These are phyloP conservation scores for Melangyna quadrimaculata DNA, from an alignment of 2,888 invertebrate genomes.

Conservation along the genomic window DNA sequence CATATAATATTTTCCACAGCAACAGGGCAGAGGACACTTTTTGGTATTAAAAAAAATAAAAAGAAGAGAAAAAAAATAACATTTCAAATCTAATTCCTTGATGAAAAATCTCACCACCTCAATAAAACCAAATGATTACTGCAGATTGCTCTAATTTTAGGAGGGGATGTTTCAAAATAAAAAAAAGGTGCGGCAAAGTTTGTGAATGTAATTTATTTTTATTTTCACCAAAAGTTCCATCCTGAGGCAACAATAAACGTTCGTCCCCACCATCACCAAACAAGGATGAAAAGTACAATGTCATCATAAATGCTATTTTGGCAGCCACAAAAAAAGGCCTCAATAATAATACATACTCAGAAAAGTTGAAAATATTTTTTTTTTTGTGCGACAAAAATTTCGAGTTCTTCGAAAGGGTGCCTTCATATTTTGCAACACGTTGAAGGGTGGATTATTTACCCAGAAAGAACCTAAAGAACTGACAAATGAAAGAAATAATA, in stretches of 20 bases:
- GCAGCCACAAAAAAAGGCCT: slow-evolving; percentile 42
- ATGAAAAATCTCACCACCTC: slow-evolving; percentile 53
- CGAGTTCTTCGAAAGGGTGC: slow-evolving; percentile 42
- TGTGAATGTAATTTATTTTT: slow-evolving; percentile 66
- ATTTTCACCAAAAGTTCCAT: slow-evolving; percentile 47
- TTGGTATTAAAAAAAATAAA: background rate
- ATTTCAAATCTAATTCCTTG: slow-evolving; percentile 52
- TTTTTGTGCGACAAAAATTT: slow-evolving; percentile 12
- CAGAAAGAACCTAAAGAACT: background rate
- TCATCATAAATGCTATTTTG: slow-evolving; percentile 55
- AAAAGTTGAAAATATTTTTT: slow-evolving; percentile 34
- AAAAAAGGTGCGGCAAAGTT: slow-evolving; percentile 58
- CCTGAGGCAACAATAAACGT: slow-evolving; percentile 13
- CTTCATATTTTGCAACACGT: slow-evolving; percentile 33
- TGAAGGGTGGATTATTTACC: slow-evolving; percentile 37
- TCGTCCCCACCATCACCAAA: slow-evolving; percentile 9
- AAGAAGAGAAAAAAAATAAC: background rate
- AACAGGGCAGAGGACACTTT: background rate
- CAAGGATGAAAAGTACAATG: slow-evolving; percentile 61
- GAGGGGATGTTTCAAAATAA: slow-evolving; percentile 7
- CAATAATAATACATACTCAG: slow-evolving; percentile 27
- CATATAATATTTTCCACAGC: background rate
- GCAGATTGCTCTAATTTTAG: slow-evolving; percentile 63
- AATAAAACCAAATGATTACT: slow-evolving; percentile 69
- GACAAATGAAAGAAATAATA: slow-evolving; percentile 49